Base-by-base conservation (phyloP, 2,113 vertebrate genomes). In the Chaetodon trifascialis region DNA sequence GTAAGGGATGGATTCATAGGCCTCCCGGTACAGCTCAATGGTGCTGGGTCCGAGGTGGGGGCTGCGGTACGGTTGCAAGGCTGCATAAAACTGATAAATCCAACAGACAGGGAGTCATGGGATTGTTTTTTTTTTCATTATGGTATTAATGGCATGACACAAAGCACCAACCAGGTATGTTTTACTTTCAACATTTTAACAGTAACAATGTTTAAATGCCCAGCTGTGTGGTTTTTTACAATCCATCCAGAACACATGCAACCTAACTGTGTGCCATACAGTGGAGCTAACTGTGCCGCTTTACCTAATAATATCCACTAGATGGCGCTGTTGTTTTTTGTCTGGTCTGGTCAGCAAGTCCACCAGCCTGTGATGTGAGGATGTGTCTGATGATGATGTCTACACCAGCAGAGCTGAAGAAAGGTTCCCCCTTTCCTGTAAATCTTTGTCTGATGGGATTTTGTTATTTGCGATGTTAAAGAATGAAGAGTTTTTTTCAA, bases 1-100 rank as follows among this genome's bases (percentile, higher is more conserved):
- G 78, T 96, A 96, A 0, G 94, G 88, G 47, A 97, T 70, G 36
- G 95, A 88, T 36, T 94, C 85, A 21, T 93, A 96, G 42, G 96
- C 89, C 34, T 87, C 73, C 66, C 88, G 87, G 86, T 95, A 95
- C 14, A 93, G 60, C 8, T 79, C 47, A n/a, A 86, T n/a, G 10
- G 92, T 70, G 64, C 15, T 67, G n/a, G 23, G 0, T 11, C 94
- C 89, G 0, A 95, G 82, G 69, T 76, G 60, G 23, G 91, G 62
- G 44, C 83, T 88, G 42, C 88, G 79, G 80, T 92, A 92, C 0
- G 90, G 90, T 0, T 51, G 16, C 49, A 95, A 62, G 4, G 91
- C 87, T 23, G 76, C 89, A 59, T 93, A 92, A 68, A 94, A 93
- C 95, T 95, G 82, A 59, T 38, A 16, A 36, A 79, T 68, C 51